phyloP scores from a whole-genome alignment of 2,797 vertebrate species.

The Dryobates pubescens region DNA sequence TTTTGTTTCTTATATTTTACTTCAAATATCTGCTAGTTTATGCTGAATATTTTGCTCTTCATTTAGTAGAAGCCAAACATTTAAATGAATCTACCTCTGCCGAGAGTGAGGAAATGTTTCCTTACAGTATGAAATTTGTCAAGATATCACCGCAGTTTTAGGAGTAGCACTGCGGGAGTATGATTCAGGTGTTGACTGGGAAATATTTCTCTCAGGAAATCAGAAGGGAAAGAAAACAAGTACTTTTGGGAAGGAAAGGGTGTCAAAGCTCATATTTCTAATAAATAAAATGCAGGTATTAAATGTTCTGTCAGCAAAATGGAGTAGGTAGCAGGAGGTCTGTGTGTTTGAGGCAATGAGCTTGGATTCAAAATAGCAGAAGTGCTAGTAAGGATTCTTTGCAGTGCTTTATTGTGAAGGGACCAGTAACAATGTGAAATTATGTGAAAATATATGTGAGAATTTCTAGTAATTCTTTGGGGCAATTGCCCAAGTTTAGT shows the following conservation, averaged over 20 bases:
- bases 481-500: constrained; percentile 32
- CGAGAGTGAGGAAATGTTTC: background rate
- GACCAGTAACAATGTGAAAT: background rate
- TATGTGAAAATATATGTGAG: background rate
- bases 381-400: background rate
- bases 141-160: background rate
- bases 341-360: background rate
- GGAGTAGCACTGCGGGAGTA: fast-evolving
- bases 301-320: background rate
- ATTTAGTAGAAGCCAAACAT: background rate
- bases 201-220: background rate
- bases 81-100: too few relatives aligned
- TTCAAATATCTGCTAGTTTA: too few relatives aligned
- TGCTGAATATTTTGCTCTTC: background rate
- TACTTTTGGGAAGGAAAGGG: background rate
- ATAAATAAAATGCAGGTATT: background rate
- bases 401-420: background rate
- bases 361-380: background rate
- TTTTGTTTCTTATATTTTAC: too few relatives aligned
- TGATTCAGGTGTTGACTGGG: background rate
- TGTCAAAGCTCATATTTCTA: background rate
- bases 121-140: background rate
- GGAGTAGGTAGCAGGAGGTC: background rate
- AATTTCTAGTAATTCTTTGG: constrained; percentile 19
- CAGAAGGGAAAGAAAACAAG: background rate